phyloP scores from a whole-genome alignment of 2,113 vertebrate species.

The Ictalurus furcatus region DNA sequence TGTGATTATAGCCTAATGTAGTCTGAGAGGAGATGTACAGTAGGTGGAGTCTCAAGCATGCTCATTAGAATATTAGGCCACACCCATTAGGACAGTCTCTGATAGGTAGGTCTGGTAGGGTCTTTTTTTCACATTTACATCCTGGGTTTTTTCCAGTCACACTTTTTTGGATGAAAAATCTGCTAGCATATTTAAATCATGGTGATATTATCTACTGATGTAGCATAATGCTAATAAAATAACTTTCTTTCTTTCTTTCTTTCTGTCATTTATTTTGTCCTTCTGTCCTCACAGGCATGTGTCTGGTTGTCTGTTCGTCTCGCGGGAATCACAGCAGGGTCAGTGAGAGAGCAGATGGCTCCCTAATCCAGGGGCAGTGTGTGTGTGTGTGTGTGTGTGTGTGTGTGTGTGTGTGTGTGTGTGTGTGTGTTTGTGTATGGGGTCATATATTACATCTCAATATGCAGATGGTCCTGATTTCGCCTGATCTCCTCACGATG shows the following conservation, averaged over 20 bases:
- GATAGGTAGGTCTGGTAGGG: too few relatives aligned
- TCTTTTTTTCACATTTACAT: not conserved
- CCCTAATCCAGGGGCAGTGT: conserved; percentile 36
- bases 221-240: not conserved
- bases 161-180: not conserved
- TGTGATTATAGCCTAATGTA: not conserved
- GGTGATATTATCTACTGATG: not conserved
- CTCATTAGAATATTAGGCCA: not conserved
- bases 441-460: conserved; percentile 49
- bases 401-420: conserved; percentile 1
- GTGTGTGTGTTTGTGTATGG: conserved; percentile 18
- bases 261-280: conserved; percentile 59
- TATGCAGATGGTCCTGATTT: conserved; percentile 52
- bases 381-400: conserved; percentile 22
- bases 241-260: conserved; percentile 60
- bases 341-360: conserved; percentile 46
- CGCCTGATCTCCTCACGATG: conserved; percentile 19
- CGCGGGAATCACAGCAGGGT: conserved; percentile 46
- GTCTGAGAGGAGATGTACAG: too few relatives aligned
- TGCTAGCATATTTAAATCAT: not conserved
- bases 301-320: conserved; percentile 41
- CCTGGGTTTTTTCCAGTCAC: not conserved
- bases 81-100: not conserved
- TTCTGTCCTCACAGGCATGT: conserved; percentile 47
- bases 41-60: not conserved